phyloP scores from a whole-genome alignment of 2,113 vertebrate species.

The Pandion haliaetus region DNA sequence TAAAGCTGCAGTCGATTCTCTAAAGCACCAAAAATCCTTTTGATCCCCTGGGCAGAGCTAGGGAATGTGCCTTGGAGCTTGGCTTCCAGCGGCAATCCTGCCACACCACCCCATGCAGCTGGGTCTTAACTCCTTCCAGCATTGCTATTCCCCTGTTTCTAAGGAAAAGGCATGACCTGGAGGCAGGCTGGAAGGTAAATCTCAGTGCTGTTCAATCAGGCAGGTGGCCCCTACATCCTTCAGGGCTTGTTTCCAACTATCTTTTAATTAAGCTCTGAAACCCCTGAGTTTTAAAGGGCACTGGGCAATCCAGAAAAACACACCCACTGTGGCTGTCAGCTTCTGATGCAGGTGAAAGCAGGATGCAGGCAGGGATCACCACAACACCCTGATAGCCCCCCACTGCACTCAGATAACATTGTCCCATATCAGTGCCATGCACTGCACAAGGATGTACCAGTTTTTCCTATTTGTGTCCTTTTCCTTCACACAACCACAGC shows the following conservation, averaged over 20 bases:
- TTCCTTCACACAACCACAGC: neutral
- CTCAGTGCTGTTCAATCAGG: fast-evolving
- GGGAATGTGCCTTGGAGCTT: neutral
- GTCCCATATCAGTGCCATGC: fast-evolving
- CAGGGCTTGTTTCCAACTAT: neutral
- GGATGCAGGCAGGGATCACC: no score
- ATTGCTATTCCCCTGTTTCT: neutral
- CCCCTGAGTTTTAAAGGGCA: neutral
- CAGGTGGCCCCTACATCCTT: fast-evolving
- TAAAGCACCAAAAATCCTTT: neutral
- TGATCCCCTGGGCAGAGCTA: neutral
- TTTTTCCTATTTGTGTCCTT: neutral
- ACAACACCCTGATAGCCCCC: fast-evolving
- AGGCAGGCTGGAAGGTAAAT: neutral
- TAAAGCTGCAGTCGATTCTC: neutral
- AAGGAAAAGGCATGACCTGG: neutral
- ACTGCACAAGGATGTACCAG: no score
- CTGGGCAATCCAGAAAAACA: neutral
- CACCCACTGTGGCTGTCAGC: neutral
- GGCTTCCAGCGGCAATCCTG: neutral
- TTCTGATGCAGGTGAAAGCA: neutral
- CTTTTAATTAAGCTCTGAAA: neutral
- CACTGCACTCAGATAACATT: neutral
- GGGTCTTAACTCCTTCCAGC: neutral
- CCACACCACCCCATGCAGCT: neutral